These are phyloP conservation scores for Sciaenops ocellatus DNA, from an alignment of 2,797 vertebrate species.

Conservation along the genomic window DNA sequence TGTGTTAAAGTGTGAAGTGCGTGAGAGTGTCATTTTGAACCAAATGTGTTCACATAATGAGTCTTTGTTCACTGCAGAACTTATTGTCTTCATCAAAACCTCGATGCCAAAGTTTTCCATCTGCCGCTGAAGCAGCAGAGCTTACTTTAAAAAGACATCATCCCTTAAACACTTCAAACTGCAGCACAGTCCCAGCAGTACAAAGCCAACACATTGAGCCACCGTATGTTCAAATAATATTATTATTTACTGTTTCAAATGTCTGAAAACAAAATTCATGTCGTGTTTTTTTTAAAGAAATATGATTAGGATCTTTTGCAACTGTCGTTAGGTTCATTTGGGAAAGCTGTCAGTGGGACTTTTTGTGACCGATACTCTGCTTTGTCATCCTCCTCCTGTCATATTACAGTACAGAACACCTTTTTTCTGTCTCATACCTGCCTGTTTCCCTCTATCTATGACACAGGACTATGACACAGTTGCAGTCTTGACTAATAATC, in stretches of 20 bases:
- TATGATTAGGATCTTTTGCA: too few relatives aligned
- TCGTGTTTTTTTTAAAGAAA: background rate
- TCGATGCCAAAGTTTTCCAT: conserved; percentile 18
- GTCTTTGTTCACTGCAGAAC: conserved; percentile 18
- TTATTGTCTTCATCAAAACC: background rate
- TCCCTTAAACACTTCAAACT: background rate
- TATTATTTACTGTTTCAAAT: background rate
- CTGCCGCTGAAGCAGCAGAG: conserved; percentile 7
- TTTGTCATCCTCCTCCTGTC: too few relatives aligned
- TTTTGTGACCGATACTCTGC: too few relatives aligned
- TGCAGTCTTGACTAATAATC: background rate
- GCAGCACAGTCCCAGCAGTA: background rate
- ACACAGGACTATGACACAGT: background rate
- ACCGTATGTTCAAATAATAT: background rate
- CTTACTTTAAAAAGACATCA: background rate
- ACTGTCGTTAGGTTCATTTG: too few relatives aligned
- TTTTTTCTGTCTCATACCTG: too few relatives aligned
- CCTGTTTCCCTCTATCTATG: background rate
- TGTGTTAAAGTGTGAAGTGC: conserved; percentile 38
- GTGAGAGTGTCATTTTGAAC: conserved; percentile 11
- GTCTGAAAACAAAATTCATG: background rate
- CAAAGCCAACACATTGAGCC: background rate
- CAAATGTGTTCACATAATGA: conserved; percentile 15
- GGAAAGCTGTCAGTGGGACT: too few relatives aligned
- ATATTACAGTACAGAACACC: too few relatives aligned